Percentiles rank a stretch among this genome's conserved stretches.
These are phyloP conservation scores for Lanistes nyassanus DNA, from an alignment of 1,140 invertebrate genomes.

Conservation along the genomic window DNA sequence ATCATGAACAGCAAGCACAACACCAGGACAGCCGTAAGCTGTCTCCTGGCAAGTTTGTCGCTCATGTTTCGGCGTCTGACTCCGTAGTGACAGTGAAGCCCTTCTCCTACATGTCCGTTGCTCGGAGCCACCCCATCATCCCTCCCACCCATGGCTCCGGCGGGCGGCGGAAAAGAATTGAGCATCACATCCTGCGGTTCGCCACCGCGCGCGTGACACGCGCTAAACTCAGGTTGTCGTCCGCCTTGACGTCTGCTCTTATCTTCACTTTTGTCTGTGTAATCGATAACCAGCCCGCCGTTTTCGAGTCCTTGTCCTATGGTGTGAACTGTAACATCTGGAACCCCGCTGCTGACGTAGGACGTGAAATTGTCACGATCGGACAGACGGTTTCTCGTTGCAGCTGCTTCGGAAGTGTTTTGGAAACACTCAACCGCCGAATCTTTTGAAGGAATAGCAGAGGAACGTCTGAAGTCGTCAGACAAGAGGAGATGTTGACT, in stretches of 20 bases:
- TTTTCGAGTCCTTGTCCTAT: too few species aligned
- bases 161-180: slow-evolving; percentile 13
- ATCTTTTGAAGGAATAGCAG: too few species aligned
- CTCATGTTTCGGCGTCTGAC: slow-evolving; percentile 17
- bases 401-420: too few species aligned
- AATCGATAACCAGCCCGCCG: slow-evolving; percentile 1
- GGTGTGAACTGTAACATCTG: too few species aligned
- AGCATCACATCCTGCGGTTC: slow-evolving; percentile 11
- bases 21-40: slow-evolving; percentile 86
- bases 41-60: slow-evolving; percentile 74
- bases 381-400: too few species aligned
- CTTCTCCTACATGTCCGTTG: slow-evolving; percentile 11
- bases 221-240: too few species aligned
- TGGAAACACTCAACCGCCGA: too few species aligned
- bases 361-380: too few species aligned
- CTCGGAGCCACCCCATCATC: neutral
- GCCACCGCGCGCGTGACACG: neutral
- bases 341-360: too few species aligned
- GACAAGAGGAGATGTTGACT: too few species aligned
- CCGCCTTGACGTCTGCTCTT: too few species aligned
- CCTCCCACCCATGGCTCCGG: neutral
- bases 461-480: too few species aligned
- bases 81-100: slow-evolving; percentile 43
- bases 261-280: neutral
- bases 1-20: slow-evolving; percentile 94